A percentile compares a stretch with the other conserved stretches of the same genome.
phyloP scores from a whole-genome alignment of 1,140 invertebrate species.

The Nebria ingens region DNA sequence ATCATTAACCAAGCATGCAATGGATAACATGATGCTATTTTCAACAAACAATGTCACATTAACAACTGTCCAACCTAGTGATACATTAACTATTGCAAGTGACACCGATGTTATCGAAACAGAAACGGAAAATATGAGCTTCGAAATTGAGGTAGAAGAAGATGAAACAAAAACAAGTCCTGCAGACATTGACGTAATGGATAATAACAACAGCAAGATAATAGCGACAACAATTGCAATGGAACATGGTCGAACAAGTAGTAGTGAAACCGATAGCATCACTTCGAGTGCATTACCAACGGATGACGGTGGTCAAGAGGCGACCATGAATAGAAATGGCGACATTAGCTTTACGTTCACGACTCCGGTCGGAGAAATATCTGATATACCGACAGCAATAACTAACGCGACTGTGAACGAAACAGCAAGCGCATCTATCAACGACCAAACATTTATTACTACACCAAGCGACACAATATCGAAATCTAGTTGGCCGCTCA shows the following conservation, averaged over 20 bases:
- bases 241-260: not conserved
- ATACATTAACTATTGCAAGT: conserved; percentile 23
- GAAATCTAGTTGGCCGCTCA: not conserved
- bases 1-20: conserved; percentile 18
- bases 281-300: not conserved
- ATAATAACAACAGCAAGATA: not conserved
- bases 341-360: conserved; percentile 4
- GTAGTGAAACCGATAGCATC: not conserved
- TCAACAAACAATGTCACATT: not conserved
- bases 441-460: not conserved
- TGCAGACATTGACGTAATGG: not conserved
- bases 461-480: not conserved
- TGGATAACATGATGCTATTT: conserved; percentile 16
- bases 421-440: not conserved
- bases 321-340: conserved; percentile 5
- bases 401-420: not conserved
- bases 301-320: not conserved
- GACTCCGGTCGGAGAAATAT: conserved; percentile 3
- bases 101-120: not conserved
- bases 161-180: conserved; percentile 4
- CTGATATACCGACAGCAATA: not conserved
- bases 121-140: not conserved
- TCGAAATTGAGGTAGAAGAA: not conserved
- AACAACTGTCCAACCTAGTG: conserved; percentile 22
- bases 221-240: conserved; percentile 6